Conservation (phyloP, 2,113 vertebrate genomes). For the Nycticebus coucang region DNA sequence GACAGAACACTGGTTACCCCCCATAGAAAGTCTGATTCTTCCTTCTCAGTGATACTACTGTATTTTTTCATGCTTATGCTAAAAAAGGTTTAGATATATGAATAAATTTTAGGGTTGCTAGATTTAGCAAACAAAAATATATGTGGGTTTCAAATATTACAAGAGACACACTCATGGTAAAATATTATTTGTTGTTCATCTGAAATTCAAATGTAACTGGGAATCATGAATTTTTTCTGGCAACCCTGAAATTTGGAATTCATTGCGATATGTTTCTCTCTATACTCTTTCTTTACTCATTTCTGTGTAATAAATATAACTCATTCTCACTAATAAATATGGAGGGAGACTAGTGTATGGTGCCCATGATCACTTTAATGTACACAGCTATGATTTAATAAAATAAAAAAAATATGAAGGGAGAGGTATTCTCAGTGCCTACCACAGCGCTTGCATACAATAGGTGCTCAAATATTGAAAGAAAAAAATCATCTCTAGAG, state of each 20-base stretch:
- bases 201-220: conserved; percentile 33
- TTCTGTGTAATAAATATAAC: background rate
- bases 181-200: background rate
- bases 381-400: too few relatives aligned
- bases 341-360: too few relatives aligned
- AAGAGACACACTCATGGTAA: background rate
- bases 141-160: background rate
- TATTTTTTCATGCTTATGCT: conserved; percentile 8
- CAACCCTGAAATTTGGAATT: background rate
- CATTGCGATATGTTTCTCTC: background rate
- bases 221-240: background rate
- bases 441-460: background rate
- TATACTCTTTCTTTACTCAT: background rate
- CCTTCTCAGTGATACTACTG: background rate
- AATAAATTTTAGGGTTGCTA: background rate
- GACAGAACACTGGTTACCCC: background rate
- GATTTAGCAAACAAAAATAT: conserved; percentile 9
- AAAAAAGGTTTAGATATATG: background rate
- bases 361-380: too few relatives aligned
- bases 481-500: background rate
- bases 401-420: background rate
- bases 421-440: background rate
- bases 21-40: background rate
- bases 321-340: background rate
- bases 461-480: conserved; percentile 6